Percentiles rank a stretch among this genome's conserved stretches.
These are phyloP conservation scores for Grallaria varia DNA, from an alignment of 2,113 vertebrate genomes.

Conservation along the genomic window DNA sequence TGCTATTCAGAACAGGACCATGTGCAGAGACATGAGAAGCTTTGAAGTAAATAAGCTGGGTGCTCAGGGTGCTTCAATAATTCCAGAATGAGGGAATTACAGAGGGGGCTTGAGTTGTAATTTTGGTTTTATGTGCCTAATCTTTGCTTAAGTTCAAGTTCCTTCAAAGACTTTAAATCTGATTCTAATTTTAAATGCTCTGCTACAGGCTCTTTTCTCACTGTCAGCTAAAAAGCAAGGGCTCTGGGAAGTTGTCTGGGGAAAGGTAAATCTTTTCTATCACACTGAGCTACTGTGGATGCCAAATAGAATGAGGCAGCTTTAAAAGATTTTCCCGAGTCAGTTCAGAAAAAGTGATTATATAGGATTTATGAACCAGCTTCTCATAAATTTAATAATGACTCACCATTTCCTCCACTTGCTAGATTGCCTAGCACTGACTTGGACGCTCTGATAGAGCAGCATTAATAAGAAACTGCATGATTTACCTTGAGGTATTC, in stretches of 20 bases:
- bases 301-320: constrained; percentile 43
- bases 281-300: constrained; percentile 41
- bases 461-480: background rate
- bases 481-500: constrained; percentile 21
- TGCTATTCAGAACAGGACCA: background rate
- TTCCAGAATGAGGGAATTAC: constrained; percentile 10
- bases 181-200: background rate
- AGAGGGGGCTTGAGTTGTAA: background rate
- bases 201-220: background rate
- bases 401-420: constrained; percentile 38
- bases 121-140: constrained; percentile 41
- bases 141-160: constrained; percentile 24
- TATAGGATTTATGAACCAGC: constrained; percentile 51
- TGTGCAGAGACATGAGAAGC: background rate
- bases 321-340: constrained; percentile 62
- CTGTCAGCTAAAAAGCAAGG: constrained; percentile 40
- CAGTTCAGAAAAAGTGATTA: constrained; percentile 62
- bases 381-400: constrained; percentile 59
- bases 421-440: constrained; percentile 34
- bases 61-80: background rate
- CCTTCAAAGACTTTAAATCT: background rate
- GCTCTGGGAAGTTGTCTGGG: constrained; percentile 24
- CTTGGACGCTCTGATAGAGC: constrained; percentile 6
- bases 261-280: constrained; percentile 60
- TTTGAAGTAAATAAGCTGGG: constrained; percentile 3